phyloP scores from a whole-genome alignment of 2,113 vertebrate species.

The Albula goreensis region DNA sequence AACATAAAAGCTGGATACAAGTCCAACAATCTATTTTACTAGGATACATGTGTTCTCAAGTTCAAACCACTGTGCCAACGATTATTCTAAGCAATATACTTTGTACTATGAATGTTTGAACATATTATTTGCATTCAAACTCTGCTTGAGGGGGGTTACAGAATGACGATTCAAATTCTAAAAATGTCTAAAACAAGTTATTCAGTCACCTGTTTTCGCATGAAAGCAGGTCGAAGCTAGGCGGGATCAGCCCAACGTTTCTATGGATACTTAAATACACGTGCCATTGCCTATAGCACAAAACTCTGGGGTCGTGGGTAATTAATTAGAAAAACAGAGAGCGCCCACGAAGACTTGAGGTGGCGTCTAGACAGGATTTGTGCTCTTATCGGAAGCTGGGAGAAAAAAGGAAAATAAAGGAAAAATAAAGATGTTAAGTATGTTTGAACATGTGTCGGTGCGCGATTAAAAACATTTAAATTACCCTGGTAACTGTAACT shows the following conservation, averaged over 20 bases:
- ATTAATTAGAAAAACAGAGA: constrained; percentile 27
- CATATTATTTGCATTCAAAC: not conserved
- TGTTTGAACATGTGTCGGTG: not conserved
- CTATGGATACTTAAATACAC: not conserved
- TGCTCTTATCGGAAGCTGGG: constrained; percentile 54
- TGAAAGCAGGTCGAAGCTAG: not conserved
- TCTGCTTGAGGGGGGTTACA: not conserved
- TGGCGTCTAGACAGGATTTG: constrained; percentile 64
- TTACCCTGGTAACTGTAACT: not conserved
- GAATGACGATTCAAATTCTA: not conserved
- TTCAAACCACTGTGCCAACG: not conserved
- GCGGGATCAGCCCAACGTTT: not conserved
- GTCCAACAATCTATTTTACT: not conserved
- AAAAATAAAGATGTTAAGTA: constrained; percentile 3
- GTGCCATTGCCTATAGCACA: not conserved
- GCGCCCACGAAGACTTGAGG: constrained; percentile 33
- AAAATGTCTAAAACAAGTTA: not conserved
- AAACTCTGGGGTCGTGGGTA: not conserved
- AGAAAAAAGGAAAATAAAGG: constrained; percentile 35
- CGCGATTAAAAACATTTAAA: not conserved
- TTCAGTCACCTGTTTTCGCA: not conserved
- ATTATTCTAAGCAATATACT: not conserved
- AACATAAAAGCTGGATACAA: not conserved
- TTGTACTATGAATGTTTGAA: not conserved
- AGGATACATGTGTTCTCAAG: not conserved